These are phyloP conservation scores for Erebia ligea DNA, from an alignment of 2,888 invertebrate species.

Conservation along the genomic window DNA sequence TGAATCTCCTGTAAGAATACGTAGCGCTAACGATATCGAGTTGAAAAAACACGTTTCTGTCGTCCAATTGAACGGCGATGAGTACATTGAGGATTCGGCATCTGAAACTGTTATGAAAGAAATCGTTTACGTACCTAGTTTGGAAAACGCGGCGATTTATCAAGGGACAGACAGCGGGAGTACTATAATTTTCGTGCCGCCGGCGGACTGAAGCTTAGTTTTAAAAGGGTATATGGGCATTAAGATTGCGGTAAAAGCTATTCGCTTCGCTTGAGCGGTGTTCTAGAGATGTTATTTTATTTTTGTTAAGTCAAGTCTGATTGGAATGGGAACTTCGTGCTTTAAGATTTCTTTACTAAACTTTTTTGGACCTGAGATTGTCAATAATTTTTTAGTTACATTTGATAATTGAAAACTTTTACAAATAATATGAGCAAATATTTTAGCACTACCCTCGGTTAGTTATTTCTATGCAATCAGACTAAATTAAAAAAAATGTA, in stretches of 20 bases:
- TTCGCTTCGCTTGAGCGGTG: constrained; percentile 15
- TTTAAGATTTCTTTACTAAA: not conserved
- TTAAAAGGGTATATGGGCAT: constrained; percentile 29
- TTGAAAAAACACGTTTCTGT: constrained; percentile 71
- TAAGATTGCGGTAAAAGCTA: constrained; percentile 16
- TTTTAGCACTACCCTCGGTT: too few species aligned
- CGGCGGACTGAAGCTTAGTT: constrained; percentile 65
- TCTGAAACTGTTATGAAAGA: constrained; percentile 63
- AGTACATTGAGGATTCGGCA: constrained; percentile 56
- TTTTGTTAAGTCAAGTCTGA: constrained; percentile 21
- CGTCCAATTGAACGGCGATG: constrained; percentile 70
- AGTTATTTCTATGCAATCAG: too few species aligned
- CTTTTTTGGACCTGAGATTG: not conserved
- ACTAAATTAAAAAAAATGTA: not conserved
- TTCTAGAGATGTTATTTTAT: constrained; percentile 11
- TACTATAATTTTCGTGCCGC: constrained; percentile 74
- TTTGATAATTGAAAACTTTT: too few species aligned
- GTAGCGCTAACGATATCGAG: constrained; percentile 54
- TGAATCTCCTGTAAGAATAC: constrained; percentile 57
- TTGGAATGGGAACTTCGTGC: not conserved
- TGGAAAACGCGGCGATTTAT: constrained; percentile 69
- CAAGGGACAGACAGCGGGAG: constrained; percentile 70
- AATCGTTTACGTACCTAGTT: constrained; percentile 62
- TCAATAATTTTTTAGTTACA: too few species aligned
- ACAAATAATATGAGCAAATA: too few species aligned